Base-by-base conservation (phyloP, 2,797 vertebrate genomes). In the Poeciliopsis presidionis region DNA sequence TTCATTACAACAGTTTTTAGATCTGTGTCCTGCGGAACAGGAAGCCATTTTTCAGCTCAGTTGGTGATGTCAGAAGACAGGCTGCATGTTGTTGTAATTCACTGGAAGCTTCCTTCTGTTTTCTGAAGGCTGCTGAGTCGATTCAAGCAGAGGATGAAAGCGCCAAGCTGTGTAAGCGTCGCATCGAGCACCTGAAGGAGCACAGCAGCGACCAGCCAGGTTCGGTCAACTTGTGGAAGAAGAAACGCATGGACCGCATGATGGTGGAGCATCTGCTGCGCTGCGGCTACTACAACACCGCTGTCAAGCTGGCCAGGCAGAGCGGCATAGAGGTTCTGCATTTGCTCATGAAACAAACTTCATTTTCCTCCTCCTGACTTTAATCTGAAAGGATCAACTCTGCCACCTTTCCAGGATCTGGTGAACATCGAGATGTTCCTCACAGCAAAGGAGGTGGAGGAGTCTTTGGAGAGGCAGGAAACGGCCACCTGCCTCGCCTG, bases 341-440 rank as follows among this genome's bases (percentile, higher is more conserved):
- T 53, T 53, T 9, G 20, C 49, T 25, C 49, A 53, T 25, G 49
- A 53, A 53, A 9, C 20, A 53, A 25, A 53, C 49, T 8, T 53
- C 49, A 22, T 53, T 53, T 53, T 53, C 20, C 49, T 53, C 49
- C 22, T 53, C 20, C 49, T n/a, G 53, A n/a, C 53, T 55, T n/a
- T 55, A 25, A 55, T 11, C 33, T 65, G 12, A 41, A 67, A 16
- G 33, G 36, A 69, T 45, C 41, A 1, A 14, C 12, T 78, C 3
- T 7, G 1, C 1, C 81, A 1, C 81, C 0, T 84, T 81, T 75
- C 71, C 83, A 99, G 98, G 98, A 99, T 87, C 93, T 99, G 89
- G 98, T 99, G 92, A 99, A 99, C 94, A 99, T 99, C 79, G 98
- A 99, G 94, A 99, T 99, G 98, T 99, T 99, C 92, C 96, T 99